These are phyloP conservation scores for Nematostella vectensis DNA, from an alignment of 92 coral and sea anemone genomes.

Conservation along the genomic window DNA sequence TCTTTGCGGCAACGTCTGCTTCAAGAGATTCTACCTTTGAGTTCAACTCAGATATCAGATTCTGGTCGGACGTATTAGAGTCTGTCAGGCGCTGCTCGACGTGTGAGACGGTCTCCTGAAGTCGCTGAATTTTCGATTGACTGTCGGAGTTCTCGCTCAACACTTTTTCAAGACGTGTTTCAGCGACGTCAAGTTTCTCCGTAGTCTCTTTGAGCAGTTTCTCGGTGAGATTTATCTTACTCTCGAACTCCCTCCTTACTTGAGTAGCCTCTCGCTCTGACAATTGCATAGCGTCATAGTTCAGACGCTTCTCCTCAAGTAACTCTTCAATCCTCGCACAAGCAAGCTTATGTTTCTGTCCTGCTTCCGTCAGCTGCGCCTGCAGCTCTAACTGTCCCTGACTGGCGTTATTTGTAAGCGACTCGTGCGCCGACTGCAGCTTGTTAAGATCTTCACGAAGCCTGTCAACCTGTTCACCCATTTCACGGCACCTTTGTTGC, in stretches of 20 bases:
- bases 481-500: background rate
- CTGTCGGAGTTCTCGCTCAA: conserved; percentile 16
- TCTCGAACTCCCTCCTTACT: conserved; percentile 38
- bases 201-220: conserved; percentile 1
- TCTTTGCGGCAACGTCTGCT: conserved; percentile 17
- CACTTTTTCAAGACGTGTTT: conserved; percentile 7
- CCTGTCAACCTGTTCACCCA: conserved; percentile 18
- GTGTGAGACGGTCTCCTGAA: conserved; percentile 6
- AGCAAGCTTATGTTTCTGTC: conserved; percentile 20
- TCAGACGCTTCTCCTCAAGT: conserved; percentile 28
- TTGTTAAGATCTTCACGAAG: conserved; percentile 7
- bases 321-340: conserved; percentile 39
- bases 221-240: conserved; percentile 19
- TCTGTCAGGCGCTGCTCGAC: conserved; percentile 9
- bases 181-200: conserved; percentile 18
- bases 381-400: conserved; percentile 14
- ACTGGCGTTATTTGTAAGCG: conserved; percentile 2
- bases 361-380: conserved; percentile 12
- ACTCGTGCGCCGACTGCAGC: conserved; percentile 1
- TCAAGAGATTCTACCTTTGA: conserved; percentile 24
- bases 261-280: conserved; percentile 33
- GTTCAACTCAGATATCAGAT: conserved; percentile 26
- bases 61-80: conserved; percentile 1
- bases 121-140: conserved; percentile 6
- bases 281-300: conserved; percentile 37